phyloP scores from a whole-genome alignment of 2,113 vertebrate genomes.

The Sciurus niger region DNA sequence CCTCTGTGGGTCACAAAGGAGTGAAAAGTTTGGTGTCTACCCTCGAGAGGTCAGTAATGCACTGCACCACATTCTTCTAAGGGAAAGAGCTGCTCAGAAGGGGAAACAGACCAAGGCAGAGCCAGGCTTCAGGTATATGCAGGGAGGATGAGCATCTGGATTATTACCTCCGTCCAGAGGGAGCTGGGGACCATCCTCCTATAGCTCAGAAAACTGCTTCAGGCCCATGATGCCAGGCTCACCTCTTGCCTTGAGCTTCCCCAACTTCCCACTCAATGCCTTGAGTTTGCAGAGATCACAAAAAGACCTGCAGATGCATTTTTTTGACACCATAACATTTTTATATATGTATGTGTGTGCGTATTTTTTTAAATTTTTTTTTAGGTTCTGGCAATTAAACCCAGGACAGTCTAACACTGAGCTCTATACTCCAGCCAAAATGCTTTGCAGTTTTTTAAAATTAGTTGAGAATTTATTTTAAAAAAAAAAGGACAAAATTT shows the following conservation, averaged over 20 bases:
- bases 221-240: not conserved
- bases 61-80: not conserved
- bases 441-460: slow-evolving; percentile 20
- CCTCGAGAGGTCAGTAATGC: not conserved
- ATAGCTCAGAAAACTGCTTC: not conserved
- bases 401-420: not conserved
- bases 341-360: not conserved
- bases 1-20: not conserved
- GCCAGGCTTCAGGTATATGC: not conserved
- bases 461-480: slow-evolving; percentile 14
- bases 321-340: not conserved
- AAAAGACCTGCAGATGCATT: not conserved
- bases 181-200: not conserved
- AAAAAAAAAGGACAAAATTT: slow-evolving; percentile 1
- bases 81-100: not conserved
- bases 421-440: not conserved
- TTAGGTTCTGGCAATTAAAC: not conserved
- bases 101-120: not conserved
- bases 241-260: not conserved
- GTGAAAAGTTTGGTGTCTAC: not conserved
- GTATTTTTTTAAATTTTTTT: not conserved
- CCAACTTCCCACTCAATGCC: not conserved
- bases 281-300: not conserved
- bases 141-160: not conserved
- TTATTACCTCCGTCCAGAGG: not conserved